A percentile compares a stretch with the other conserved stretches of the same genome.
phyloP scores from a whole-genome alignment of 2,888 invertebrate genomes.

The Andrena haemorrhoa region DNA sequence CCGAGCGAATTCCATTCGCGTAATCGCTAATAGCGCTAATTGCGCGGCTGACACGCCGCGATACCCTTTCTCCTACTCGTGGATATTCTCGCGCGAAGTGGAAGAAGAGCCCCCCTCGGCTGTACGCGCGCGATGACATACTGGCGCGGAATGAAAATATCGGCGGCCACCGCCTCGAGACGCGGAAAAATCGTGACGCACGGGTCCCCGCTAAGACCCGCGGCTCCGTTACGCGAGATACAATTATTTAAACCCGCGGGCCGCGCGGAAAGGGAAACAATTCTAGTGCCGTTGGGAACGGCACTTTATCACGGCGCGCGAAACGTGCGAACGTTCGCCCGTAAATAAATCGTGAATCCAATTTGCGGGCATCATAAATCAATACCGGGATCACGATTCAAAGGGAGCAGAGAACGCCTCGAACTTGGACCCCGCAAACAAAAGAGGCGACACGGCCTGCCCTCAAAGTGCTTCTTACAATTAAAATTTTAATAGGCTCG shows the following conservation, averaged over 20 bases:
- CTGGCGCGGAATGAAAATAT: slow-evolving; percentile 8
- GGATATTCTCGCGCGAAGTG: not conserved
- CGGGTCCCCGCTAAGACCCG: not conserved
- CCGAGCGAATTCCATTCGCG: slow-evolving; percentile 48
- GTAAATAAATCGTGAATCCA: slow-evolving; percentile 69
- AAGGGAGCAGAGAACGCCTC: slow-evolving; percentile 55
- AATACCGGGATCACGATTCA: slow-evolving; percentile 78
- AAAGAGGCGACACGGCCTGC: slow-evolving; percentile 42
- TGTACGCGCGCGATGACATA: not conserved
- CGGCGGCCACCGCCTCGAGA: not conserved
- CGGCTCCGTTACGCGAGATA: slow-evolving; percentile 7
- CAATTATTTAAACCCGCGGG: slow-evolving; percentile 38
- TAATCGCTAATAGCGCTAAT: slow-evolving; percentile 54
- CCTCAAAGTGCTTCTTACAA: slow-evolving; percentile 10
- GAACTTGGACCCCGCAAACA: slow-evolving; percentile 46
- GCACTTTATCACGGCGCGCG: slow-evolving; percentile 51
- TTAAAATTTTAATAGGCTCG: slow-evolving; percentile 30
- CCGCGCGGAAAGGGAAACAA: slow-evolving; percentile 48
- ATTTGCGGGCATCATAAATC: slow-evolving; percentile 75
- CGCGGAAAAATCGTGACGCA: slow-evolving; percentile 6
- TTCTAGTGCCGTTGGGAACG: slow-evolving; percentile 49
- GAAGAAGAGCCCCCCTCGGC: not conserved
- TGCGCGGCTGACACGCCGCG: slow-evolving; percentile 27
- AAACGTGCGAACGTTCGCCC: slow-evolving; percentile 46
- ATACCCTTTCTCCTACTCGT: slow-evolving; percentile 26